Evolutionary conservation across 2,888 invertebrate species (phyloP).

Genomic region (Dryomyza anilis): DNA sequence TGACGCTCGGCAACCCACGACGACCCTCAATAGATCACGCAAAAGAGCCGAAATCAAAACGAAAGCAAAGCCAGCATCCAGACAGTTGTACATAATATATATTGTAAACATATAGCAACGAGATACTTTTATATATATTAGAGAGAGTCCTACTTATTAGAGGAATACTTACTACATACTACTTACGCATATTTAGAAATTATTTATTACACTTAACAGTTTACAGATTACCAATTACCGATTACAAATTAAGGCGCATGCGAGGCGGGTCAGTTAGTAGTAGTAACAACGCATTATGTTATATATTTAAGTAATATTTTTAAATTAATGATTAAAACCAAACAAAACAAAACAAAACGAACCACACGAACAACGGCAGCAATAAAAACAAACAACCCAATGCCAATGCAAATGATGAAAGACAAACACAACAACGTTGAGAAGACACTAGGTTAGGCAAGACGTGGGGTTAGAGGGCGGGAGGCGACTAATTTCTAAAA

Average conservation of each 20-base stretch:
- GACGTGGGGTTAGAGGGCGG: background rate
- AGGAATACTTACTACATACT: constrained; percentile 8
- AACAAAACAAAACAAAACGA: background rate
- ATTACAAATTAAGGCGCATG: too few species aligned
- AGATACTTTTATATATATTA: constrained; percentile 36
- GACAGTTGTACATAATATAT: constrained; percentile 61
- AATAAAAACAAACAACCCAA: too few species aligned
- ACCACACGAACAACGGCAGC: background rate
- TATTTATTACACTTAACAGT: constrained; percentile 25
- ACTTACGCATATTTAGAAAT: constrained; percentile 25
- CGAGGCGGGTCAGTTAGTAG: too few species aligned
- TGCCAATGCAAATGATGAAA: constrained; percentile 6
- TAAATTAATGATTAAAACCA: background rate
- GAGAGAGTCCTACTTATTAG: too few species aligned
- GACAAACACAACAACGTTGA: constrained; percentile 7
- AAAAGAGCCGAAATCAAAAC: constrained; percentile 62
- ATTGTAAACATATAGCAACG: constrained; percentile 18
- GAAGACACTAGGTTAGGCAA: constrained; percentile 8
- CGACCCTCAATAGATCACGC: constrained; percentile 73
- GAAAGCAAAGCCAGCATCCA: constrained; percentile 74
- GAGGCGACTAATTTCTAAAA: background rate
- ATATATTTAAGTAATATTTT: background rate
- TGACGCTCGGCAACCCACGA: constrained; percentile 82
- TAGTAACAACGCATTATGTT: too few species aligned
- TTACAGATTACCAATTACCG: too few species aligned